phyloP scores from a whole-genome alignment of 2,888 invertebrate genomes.

The Octonoba sinensis region DNA sequence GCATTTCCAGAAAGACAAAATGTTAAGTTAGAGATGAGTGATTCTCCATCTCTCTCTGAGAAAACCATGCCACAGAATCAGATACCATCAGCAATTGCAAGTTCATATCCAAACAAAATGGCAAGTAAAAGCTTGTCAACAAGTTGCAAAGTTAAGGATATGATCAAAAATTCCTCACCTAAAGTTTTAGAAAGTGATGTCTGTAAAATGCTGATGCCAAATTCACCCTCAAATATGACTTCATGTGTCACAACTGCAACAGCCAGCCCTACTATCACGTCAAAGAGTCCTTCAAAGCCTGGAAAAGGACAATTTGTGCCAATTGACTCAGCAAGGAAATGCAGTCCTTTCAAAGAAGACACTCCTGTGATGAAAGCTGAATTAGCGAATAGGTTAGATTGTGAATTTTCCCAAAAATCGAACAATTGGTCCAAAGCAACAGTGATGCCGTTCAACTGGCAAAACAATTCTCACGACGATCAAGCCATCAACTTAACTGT shows the following conservation, averaged over 20 bases:
- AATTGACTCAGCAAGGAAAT: not conserved
- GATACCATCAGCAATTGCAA: conserved; percentile 14
- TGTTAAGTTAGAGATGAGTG: conserved; percentile 32
- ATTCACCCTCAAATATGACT: conserved; percentile 11
- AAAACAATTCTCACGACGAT: conserved; percentile 40
- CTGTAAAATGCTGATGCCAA: conserved; percentile 33
- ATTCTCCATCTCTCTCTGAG: conserved; percentile 17
- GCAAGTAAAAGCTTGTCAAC: conserved; percentile 27
- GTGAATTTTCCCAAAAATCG: conserved; percentile 47
- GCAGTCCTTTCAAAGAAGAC: conserved; percentile 19
- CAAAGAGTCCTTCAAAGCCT: conserved; percentile 30
- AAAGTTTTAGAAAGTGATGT: conserved; percentile 25
- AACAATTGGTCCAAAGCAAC: conserved; percentile 56
- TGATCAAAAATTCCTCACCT: conserved; percentile 23
- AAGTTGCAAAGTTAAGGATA: conserved; percentile 57
- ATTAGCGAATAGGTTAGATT: conserved; percentile 32
- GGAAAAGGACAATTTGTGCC: conserved; percentile 24
- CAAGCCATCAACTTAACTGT: conserved; percentile 62
- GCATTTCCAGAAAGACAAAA: conserved; percentile 12
- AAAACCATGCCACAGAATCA: conserved; percentile 1
- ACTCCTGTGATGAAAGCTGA: conserved; percentile 44
- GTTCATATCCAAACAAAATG: conserved; percentile 10
- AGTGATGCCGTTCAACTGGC: conserved; percentile 57
- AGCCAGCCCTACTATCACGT: conserved; percentile 24
- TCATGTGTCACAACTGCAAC: not conserved